phyloP scores from a whole-genome alignment of 2,797 vertebrate genomes.

The Acanthurus tractus region DNA sequence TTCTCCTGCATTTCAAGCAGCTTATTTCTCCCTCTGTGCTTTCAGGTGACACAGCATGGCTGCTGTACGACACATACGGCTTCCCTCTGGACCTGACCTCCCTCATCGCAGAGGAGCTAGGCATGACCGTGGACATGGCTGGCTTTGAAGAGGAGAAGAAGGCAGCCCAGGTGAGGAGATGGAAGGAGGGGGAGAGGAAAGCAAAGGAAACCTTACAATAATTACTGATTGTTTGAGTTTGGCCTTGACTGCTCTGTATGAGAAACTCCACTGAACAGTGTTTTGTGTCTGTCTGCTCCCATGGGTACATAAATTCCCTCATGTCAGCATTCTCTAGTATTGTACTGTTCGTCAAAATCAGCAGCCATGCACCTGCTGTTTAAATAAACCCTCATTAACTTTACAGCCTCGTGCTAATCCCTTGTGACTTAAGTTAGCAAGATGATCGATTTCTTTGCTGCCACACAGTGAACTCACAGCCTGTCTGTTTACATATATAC shows the following conservation, averaged over 20 bases:
- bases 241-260: no score
- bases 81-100: conserved; percentile 97
- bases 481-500: neutral
- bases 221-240: neutral
- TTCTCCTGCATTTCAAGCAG: conserved; percentile 3
- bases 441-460: conserved; percentile 17
- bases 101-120: conserved; percentile 97
- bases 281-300: conserved; percentile 6
- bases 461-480: neutral
- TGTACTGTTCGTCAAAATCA: conserved; percentile 53
- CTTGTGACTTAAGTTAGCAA: conserved; percentile 19
- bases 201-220: neutral
- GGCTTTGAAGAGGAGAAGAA: conserved; percentile 96
- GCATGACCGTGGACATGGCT: conserved; percentile 91
- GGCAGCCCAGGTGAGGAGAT: conserved; percentile 90
- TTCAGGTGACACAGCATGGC: conserved; percentile 96
- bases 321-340: conserved; percentile 52
- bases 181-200: neutral
- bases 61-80: conserved; percentile 96
- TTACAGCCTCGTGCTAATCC: conserved; percentile 17
- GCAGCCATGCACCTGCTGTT: conserved; percentile 45
- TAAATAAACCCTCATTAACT: conserved; percentile 46
- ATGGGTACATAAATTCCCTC: conserved; percentile 1
- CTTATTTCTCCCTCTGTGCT: neutral
- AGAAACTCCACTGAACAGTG: conserved; percentile 17